Conservation (phyloP, 2,797 vertebrate genomes). For the Meda fulgida region DNA sequence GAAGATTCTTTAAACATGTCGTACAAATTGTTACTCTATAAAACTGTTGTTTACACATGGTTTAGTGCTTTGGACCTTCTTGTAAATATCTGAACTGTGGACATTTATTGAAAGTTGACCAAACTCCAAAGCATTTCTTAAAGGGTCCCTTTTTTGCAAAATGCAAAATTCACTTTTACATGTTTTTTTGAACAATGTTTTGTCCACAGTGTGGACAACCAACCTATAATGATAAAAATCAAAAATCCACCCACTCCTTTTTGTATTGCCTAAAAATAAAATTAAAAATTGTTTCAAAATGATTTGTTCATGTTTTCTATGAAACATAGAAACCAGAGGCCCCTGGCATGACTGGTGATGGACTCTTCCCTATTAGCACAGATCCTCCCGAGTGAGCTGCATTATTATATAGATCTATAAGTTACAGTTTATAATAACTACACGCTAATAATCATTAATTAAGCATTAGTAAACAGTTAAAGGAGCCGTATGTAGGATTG, state of each 20-base stretch:
- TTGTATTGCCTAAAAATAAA: not conserved
- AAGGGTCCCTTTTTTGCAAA: not conserved
- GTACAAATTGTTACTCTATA: not conserved
- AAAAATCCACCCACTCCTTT: not conserved
- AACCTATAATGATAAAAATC: not conserved
- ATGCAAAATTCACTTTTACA: not conserved
- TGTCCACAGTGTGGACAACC: not conserved
- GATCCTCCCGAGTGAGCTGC: not conserved
- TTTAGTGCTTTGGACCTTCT: slow-evolving; percentile 11
- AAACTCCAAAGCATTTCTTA: not conserved
- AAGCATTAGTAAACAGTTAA: too few species aligned
- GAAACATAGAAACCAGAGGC: not conserved
- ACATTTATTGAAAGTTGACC: slow-evolving; percentile 8
- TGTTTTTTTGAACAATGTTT: not conserved
- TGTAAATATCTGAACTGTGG: slow-evolving; percentile 27
- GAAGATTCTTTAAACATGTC: slow-evolving; percentile 8
- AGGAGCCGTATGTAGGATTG: too few species aligned
- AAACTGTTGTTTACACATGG: slow-evolving; percentile 22
- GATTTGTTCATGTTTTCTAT: not conserved
- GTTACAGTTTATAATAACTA: too few species aligned
- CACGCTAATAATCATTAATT: too few species aligned
- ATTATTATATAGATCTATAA: too few species aligned
- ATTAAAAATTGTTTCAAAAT: not conserved
- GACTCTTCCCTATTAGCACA: not conserved
- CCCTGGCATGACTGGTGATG: not conserved